A percentile compares a stretch with the other conserved stretches of the same genome.
phyloP scores from a whole-genome alignment of 1,140 invertebrate species.

The Eueides isabella region DNA sequence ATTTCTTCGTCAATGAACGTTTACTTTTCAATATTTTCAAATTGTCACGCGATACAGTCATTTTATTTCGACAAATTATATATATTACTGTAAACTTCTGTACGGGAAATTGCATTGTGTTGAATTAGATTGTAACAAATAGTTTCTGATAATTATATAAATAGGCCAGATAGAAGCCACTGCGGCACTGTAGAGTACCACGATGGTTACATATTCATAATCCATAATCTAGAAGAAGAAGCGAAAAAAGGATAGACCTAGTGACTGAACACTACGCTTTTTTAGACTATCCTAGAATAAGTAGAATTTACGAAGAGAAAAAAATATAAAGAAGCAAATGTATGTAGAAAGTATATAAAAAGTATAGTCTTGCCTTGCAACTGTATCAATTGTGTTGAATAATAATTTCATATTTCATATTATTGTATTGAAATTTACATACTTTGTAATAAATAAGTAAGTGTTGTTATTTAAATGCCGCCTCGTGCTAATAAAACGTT shows the following conservation, averaged over 20 bases:
- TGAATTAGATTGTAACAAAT: not conserved
- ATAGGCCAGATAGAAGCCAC: not conserved
- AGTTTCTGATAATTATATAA: not conserved
- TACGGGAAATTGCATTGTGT: conserved; percentile 21
- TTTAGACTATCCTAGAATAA: too few relatives aligned
- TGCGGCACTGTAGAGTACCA: not conserved
- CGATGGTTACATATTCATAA: not conserved
- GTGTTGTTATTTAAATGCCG: not conserved
- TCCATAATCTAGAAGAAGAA: not conserved
- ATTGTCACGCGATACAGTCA: conserved; percentile 37
- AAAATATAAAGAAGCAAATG: too few relatives aligned
- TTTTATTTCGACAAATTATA: conserved; percentile 32
- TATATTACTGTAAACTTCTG: conserved; percentile 15
- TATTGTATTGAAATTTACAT: not conserved
- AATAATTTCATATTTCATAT: not conserved
- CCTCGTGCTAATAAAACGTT: conserved; percentile 10
- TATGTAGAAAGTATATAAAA: too few relatives aligned
- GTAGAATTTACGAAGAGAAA: too few relatives aligned
- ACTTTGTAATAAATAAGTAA: conserved; percentile 2
- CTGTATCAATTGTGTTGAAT: not conserved
- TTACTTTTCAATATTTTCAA: conserved; percentile 33
- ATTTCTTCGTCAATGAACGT: conserved; percentile 43
- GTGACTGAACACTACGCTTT: too few relatives aligned
- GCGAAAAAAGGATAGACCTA: too few relatives aligned
- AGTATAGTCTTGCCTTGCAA: not conserved